Base-by-base conservation (phyloP, 2,113 vertebrate species). In the Daphoenositta chrysoptera region DNA sequence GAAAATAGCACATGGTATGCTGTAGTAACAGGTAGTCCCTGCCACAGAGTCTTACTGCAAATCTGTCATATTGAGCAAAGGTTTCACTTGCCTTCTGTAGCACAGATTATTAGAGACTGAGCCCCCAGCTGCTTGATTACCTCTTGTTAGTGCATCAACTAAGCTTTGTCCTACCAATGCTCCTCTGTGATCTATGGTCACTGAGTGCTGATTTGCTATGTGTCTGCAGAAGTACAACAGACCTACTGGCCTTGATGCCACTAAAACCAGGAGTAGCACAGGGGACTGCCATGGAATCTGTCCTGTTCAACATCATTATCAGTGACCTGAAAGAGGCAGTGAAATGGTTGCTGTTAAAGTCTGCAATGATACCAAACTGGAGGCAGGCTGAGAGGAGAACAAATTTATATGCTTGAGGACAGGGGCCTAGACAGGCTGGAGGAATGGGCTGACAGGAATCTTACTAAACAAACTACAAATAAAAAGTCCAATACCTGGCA, bases 211-310 rank as follows among this genome's bases (percentile, higher is more conserved):
- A 95, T 73, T 94, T 54, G 76, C 91, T 61, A 24, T 70, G 66
- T 57, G 85, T 93, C 75, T 91, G 81, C 90, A 93, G 70, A 95
- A 93, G 68, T 88, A 72, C 79, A 95, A 95, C 54, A 97, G 26
- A 97, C 61, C 82, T 95, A 89, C 56, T 45, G 37, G 54, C 27
- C 48, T 61, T 30, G 10, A 80, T 13, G 5, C 11, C 39, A 82
- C 20, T 13, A 65, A 61, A 23, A 71, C 51, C 31, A 31, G 10
- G 30, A 89, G 28, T 40, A 58, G 22, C 31, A 58, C 33, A 64
- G 17, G 13, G 9, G 27, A 53, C 64, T 69, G 10, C 50, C 20
- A 15, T 35, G 56, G 40, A 28, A 81, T 61, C 19, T 30, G 27
- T n/a, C 54, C 37, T 7, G 2, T 60, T 51, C 47, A 77, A 73